These are phyloP conservation scores for Urosaurus nigricauda DNA, from an alignment of 2,797 vertebrate species.

Conservation along the genomic window DNA sequence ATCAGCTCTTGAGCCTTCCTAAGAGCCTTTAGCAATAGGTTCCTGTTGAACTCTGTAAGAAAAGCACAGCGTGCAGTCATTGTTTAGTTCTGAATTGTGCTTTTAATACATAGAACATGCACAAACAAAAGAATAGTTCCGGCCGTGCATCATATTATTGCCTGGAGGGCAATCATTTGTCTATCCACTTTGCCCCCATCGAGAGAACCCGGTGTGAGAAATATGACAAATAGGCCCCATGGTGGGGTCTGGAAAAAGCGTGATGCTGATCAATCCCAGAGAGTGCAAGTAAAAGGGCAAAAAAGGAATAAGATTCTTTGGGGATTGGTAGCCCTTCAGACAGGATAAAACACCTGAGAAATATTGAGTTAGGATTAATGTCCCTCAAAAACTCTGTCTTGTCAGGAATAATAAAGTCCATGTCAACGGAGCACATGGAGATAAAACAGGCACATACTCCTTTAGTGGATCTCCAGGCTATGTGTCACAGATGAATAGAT, in stretches of 20 bases:
- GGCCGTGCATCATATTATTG: conserved; percentile 12
- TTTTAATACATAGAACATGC: not conserved
- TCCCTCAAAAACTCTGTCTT: conserved; percentile 44
- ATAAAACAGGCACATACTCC: conserved; percentile 28
- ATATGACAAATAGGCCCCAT: conserved; percentile 23
- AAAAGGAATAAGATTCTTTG: not conserved
- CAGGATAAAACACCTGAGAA: conserved; percentile 52
- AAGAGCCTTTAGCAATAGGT: not conserved
- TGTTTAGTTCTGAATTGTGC: not conserved
- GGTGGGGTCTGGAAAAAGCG: conserved; percentile 14
- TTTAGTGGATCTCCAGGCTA: not conserved
- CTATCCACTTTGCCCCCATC: conserved; percentile 33
- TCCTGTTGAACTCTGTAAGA: not conserved
- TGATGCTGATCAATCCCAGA: conserved; percentile 30
- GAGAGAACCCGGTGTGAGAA: conserved; percentile 27
- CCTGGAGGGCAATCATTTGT: conserved; percentile 36
- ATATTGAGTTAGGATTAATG: conserved; percentile 49
- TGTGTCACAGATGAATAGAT: not conserved
- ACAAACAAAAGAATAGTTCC: not conserved
- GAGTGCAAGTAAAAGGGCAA: conserved; percentile 25
- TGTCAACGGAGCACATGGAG: conserved; percentile 27
- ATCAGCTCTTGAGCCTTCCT: conserved; percentile 5
- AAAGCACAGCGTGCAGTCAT: not conserved
- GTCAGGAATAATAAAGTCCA: conserved; percentile 48
- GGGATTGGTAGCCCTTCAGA: conserved; percentile 40